These are phyloP conservation scores for Hemiscyllium ocellatum DNA, from an alignment of 2,113 vertebrate genomes.

Conservation along the genomic window DNA sequence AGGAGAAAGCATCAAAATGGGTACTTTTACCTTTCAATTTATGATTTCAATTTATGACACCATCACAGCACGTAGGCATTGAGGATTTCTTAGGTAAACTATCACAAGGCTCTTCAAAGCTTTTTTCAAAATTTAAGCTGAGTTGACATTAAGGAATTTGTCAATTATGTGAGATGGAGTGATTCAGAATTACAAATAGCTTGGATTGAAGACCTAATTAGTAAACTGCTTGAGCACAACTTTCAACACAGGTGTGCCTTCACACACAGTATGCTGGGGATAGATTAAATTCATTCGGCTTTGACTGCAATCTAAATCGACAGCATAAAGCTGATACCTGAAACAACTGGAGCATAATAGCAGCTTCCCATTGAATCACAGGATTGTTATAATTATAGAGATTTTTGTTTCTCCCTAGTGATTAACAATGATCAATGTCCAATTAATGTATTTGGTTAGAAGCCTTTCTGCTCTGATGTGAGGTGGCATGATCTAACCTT, in stretches of 20 bases:
- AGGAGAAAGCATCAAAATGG: not conserved
- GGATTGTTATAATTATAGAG: conserved; percentile 20
- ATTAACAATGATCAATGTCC: conserved; percentile 28
- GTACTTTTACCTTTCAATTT: not conserved
- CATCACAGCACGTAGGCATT: not conserved
- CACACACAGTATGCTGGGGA: not conserved
- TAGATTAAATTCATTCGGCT: not conserved
- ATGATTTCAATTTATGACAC: not conserved
- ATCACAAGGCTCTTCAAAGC: not conserved
- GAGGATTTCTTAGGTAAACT: not conserved
- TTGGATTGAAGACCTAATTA: conserved; percentile 1
- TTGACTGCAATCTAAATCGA: not conserved
- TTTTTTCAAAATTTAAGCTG: not conserved
- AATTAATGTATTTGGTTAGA: conserved; percentile 34
- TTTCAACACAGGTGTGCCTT: conserved; percentile 15
- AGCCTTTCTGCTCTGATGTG: not conserved
- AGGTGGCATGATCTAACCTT: not conserved
- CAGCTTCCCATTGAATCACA: not conserved
- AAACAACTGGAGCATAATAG: not conserved
- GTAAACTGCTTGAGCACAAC: not conserved
- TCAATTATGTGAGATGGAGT: not conserved
- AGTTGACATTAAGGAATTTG: not conserved
- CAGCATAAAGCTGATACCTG: not conserved
- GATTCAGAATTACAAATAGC: not conserved
- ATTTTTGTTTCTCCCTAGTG: not conserved